Conservation (phyloP, 2,888 invertebrate species). For the Dascillus cervinus region DNA sequence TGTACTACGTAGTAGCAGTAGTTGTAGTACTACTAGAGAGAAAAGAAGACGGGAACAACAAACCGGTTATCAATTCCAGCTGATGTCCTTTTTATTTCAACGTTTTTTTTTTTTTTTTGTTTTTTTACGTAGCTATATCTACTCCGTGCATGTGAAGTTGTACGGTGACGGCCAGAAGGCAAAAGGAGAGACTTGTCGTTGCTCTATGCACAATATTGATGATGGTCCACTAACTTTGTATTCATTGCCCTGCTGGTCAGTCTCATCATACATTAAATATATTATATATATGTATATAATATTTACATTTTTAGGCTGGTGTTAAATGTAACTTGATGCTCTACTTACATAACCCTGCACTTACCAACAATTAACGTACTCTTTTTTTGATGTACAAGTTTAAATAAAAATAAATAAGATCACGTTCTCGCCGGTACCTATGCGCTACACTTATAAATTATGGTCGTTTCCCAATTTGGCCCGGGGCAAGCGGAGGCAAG, state of each 20-base stretch:
- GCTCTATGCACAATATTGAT: slow-evolving; percentile 20
- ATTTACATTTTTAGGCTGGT: slow-evolving; percentile 9
- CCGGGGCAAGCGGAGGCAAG: slow-evolving; percentile 37
- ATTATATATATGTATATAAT: too few species aligned
- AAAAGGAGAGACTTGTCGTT: slow-evolving; percentile 20
- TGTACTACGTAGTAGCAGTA: slow-evolving; percentile 39
- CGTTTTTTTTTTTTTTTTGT: slow-evolving; percentile 32
- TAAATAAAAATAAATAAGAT: slow-evolving; percentile 38
- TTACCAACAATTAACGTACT: background rate
- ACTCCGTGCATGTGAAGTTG: slow-evolving; percentile 36
- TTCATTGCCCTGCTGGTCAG: slow-evolving; percentile 31
- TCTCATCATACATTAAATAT: slow-evolving; percentile 12
- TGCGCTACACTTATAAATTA: slow-evolving; percentile 42
- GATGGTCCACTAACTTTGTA: slow-evolving; percentile 30
- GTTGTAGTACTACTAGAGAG: slow-evolving; percentile 39
- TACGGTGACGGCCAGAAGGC: slow-evolving; percentile 28
- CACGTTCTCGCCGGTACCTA: slow-evolving; percentile 42
- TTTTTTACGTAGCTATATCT: slow-evolving; percentile 37
- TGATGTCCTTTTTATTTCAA: slow-evolving; percentile 42
- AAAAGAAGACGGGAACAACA: slow-evolving; percentile 31
- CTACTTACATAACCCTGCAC: slow-evolving; percentile 10
- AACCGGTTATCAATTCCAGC: slow-evolving; percentile 42
- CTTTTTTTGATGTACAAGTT: background rate
- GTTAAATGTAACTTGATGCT: slow-evolving; percentile 8
- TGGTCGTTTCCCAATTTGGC: slow-evolving; percentile 37